Percentiles rank a stretch among this genome's conserved stretches.
phyloP scores from a whole-genome alignment of 1,140 invertebrate genomes.

The Sycophaga agraensis region DNA sequence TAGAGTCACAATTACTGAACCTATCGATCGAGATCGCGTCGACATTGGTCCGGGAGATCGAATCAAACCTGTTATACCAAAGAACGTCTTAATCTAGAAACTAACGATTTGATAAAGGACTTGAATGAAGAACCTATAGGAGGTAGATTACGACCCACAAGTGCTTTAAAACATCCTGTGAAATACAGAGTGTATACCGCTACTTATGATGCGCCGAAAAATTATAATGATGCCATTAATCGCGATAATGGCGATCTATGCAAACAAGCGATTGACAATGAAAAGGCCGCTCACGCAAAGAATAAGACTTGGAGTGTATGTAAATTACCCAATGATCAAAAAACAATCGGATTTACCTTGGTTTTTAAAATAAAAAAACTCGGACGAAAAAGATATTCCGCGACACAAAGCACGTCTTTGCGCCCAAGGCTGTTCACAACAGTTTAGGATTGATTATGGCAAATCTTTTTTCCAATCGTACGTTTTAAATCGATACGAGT shows the following conservation, averaged over 20 bases:
- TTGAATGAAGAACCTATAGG: not conserved
- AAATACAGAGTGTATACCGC: too few species aligned
- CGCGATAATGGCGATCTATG: conserved; percentile 23
- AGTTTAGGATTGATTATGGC: conserved; percentile 41
- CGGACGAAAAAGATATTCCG: not conserved
- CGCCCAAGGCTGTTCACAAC: conserved; percentile 50
- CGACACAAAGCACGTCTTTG: conserved; percentile 49
- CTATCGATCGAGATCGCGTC: not conserved
- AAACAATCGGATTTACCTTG: conserved; percentile 45
- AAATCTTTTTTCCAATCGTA: conserved; percentile 37
- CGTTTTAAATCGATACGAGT: conserved; percentile 26
- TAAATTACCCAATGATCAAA: conserved; percentile 26
- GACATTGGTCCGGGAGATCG: not conserved
- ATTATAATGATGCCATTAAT: conserved; percentile 28
- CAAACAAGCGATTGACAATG: conserved; percentile 33
- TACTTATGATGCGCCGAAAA: conserved; percentile 15
- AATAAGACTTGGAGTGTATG: conserved; percentile 35
- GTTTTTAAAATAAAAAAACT: conserved; percentile 45
- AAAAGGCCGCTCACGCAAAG: conserved; percentile 30
- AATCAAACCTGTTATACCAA: not conserved
- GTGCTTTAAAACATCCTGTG: too few species aligned
- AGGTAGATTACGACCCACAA: too few species aligned
- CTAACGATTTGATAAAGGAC: not conserved
- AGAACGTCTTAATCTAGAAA: not conserved
- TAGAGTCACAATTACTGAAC: not conserved